Percentiles rank a stretch among this genome's conserved stretches.
Conservation (phyloP, 2,888 invertebrate species). For the Agrypnus murinus region DNA sequence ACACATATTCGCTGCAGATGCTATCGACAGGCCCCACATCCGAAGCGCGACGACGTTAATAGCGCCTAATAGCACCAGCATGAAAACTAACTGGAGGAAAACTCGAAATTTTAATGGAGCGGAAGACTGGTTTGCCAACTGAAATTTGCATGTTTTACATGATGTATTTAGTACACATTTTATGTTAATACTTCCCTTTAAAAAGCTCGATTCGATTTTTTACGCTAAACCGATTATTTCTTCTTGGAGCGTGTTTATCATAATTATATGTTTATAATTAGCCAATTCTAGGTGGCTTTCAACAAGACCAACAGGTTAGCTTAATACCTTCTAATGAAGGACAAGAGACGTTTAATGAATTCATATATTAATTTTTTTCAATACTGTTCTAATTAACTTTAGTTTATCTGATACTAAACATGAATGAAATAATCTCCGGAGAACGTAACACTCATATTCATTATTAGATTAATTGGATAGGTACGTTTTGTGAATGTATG, state of each 20-base stretch:
- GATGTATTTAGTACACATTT: constrained; percentile 60
- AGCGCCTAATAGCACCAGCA: constrained; percentile 64
- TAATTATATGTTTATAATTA: not conserved
- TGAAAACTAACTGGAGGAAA: constrained; percentile 65
- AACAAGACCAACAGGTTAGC: too few species aligned
- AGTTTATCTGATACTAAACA: too few species aligned
- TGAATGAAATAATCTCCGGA: too few species aligned
- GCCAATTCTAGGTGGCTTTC: too few species aligned
- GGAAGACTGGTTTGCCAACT: constrained; percentile 64
- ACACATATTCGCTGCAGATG: constrained; percentile 59
- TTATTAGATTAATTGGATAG: too few species aligned
- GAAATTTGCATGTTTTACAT: constrained; percentile 67
- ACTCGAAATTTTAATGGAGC: constrained; percentile 65
- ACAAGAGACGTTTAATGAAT: too few species aligned
- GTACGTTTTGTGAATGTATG: too few species aligned
- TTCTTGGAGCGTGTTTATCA: not conserved
- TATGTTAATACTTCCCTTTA: constrained; percentile 8
- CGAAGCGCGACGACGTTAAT: constrained; percentile 60
- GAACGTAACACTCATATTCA: too few species aligned
- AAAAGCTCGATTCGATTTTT: not conserved
- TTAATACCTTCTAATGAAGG: too few species aligned
- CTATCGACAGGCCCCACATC: constrained; percentile 58
- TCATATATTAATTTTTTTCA: too few species aligned
- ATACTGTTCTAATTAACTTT: too few species aligned
- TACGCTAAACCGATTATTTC: not conserved